Evolutionary conservation across 2,113 vertebrate genomes (phyloP).

Genomic region (Mola mola): DNA sequence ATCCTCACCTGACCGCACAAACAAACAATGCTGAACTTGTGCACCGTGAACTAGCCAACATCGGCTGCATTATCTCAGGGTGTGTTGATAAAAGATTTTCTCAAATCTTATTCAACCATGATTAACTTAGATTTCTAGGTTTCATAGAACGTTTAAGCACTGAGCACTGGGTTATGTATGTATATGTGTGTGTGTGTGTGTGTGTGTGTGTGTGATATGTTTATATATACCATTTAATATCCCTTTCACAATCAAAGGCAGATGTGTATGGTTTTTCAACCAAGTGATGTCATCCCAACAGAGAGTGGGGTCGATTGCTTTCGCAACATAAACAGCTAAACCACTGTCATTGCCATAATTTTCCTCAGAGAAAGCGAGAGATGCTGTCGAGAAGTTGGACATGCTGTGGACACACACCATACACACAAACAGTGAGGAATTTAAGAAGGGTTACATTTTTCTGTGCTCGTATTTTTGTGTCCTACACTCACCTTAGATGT

Average conservation of each 20-base stretch:
- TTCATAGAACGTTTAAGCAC: too few relatives aligned
- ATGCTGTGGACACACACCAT: slow-evolving; percentile 79
- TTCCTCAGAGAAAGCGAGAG: slow-evolving; percentile 87
- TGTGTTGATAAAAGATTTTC: too few relatives aligned
- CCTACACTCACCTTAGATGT: slow-evolving; percentile 90
- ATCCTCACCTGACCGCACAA: slow-evolving; percentile 85
- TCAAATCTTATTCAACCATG: too few relatives aligned
- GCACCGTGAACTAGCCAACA: slow-evolving; percentile 4
- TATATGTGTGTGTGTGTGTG: slow-evolving; percentile 16
- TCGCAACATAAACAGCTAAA: slow-evolving; percentile 89
- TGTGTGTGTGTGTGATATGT: slow-evolving; percentile 1
- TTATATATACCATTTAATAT: slow-evolving; percentile 85
- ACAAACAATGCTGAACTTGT: slow-evolving; percentile 7
- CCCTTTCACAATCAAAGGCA: slow-evolving; percentile 92
- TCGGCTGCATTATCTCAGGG: not conserved
- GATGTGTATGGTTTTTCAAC: slow-evolving; percentile 86
- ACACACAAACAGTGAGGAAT: not conserved
- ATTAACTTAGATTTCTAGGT: too few relatives aligned
- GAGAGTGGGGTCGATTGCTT: slow-evolving; percentile 89
- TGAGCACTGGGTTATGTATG: too few relatives aligned
- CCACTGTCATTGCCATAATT: slow-evolving; percentile 89
- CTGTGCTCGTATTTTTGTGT: not conserved
- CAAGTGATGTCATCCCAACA: slow-evolving; percentile 90
- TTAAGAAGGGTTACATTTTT: not conserved
- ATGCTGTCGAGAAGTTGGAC: slow-evolving; percentile 89